Evolutionary conservation across 1,140 invertebrate species (phyloP), one percentile per base, ranked within the genome.

Genomic region (Trachymyrmex cornetzi): DNA sequence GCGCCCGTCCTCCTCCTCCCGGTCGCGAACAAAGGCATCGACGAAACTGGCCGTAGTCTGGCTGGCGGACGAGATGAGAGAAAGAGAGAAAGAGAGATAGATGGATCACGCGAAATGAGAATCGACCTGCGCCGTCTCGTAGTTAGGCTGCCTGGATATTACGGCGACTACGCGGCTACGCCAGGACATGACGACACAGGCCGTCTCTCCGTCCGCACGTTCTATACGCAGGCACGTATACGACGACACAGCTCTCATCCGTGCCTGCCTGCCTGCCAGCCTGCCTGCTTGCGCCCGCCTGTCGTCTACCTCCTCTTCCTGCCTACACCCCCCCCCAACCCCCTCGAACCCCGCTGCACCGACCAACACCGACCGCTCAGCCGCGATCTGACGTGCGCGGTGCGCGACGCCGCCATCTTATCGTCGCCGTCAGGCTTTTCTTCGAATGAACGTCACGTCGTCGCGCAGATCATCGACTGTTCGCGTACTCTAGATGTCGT

Each of bases 11-110:
- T n/a, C 86, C 75, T 53, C 81, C 75, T 16, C 67, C 64, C 82
- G 77, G 66, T 24, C 79, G 71, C 88, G 88, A 89, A 93, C 92
- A 94, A 92, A 92, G 92, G 89, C 93, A 93, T 94, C 92, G 92
- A 92, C 87, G 86, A 80, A 75, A 77, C 77, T 44, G 12, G 9
- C n/a, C 61, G 63, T 22, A 59, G 50, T 81, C 72, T 19, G 48
- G 66, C 27, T 53, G 66, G 34, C 34, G 34, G 34, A 14, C 34
- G 79, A 57, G 30, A 50, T 5, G 75, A 85, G 87, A 19, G 11
- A 14, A n/a, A 64, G 27, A 64, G 1, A 34, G 16, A 64, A 5
- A 63, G 61, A 63, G 61, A 19, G 27, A 64, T 27, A 64, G 12
- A 34, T 4, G 59, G 79, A 89, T 89, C 87, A 89, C 88, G 88